Base-by-base conservation (phyloP, 2,113 vertebrate species). In the Ahaetulla prasina region DNA sequence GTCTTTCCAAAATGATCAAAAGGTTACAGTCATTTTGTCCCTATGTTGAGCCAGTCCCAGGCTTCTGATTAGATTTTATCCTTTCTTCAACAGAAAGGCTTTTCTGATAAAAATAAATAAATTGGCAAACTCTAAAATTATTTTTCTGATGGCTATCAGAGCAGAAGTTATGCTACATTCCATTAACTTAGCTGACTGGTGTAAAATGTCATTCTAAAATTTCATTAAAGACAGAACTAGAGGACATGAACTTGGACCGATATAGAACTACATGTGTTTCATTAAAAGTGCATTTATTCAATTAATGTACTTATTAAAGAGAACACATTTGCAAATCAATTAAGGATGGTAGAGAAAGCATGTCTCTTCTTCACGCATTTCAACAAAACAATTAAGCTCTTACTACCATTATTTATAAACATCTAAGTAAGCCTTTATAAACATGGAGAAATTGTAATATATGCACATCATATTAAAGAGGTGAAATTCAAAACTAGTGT, bases 281-380 rank as follows among this genome's bases (percentile, higher is more conserved):
- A 96, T 96, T 97, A 96, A 96, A 96, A 97, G 92, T 94, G 55
- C 92, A 93, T 96, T 97, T 95, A 96, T 96, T 96, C 95, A 97
- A 96, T 96, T 97, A 96, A 96, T 95, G 94, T 91, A 96, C 93
- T 95, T 93, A 92, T 96, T 95, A 96, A 94, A 95, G 90, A 94
- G 94, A 96, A 90, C 60, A 91, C 86, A 93, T 74, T 39, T 95
- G 94, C 49, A 89, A 94, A 96, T 94, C 45, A 88, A 94, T 94
- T 87, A n/a, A 18, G 25, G 93, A 91, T 88, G 93, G 35, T 22
- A 43, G 92, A 85, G 86, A n/a, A 52, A 52, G 30, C 91, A 92
- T 80, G 60, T 94, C 12, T 47, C 22, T 9, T 52, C 94, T 52
- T 68, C 68, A 88, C 60, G 85, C 91, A 88, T 85, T 45, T 92